These are phyloP conservation scores for Parnassius glacialis DNA, from an alignment of 2,888 invertebrate genomes.

Conservation along the genomic window DNA sequence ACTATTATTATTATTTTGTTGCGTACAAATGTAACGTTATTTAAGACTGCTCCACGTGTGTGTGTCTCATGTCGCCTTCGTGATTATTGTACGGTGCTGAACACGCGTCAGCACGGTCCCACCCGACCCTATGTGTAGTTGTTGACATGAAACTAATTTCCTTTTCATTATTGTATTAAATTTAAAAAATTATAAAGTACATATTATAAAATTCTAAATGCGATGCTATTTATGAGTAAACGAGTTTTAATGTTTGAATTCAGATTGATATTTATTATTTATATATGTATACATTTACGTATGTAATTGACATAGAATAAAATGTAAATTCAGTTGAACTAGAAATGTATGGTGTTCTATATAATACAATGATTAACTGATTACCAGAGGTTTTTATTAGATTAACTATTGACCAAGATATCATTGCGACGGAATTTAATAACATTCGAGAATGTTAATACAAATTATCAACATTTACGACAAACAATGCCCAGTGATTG, in stretches of 20 bases:
- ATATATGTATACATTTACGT: slow-evolving; percentile 44
- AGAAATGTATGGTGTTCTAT: slow-evolving; percentile 66
- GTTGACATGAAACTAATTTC: slow-evolving; percentile 53
- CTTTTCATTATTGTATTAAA: slow-evolving; percentile 19
- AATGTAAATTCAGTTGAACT: slow-evolving; percentile 69
- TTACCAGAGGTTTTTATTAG: slow-evolving; percentile 53
- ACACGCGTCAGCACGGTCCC: background rate
- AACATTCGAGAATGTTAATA: slow-evolving; percentile 48
- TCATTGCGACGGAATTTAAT: slow-evolving; percentile 57
- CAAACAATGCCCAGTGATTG: slow-evolving; percentile 53
- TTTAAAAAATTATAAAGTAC: slow-evolving; percentile 49
- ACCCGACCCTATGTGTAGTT: slow-evolving; percentile 47
- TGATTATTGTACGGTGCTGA: slow-evolving; percentile 61
- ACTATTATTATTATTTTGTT: slow-evolving; percentile 62
- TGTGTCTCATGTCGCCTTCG: slow-evolving; percentile 66
- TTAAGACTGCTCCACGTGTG: slow-evolving; percentile 76
- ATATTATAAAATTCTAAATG: slow-evolving; percentile 65
- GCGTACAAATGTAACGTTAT: slow-evolving; percentile 74
- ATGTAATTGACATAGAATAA: slow-evolving; percentile 45
- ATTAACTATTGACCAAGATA: slow-evolving; percentile 66
- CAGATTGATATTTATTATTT: slow-evolving; percentile 70
- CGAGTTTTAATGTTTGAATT: slow-evolving; percentile 70
- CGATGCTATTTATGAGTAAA: slow-evolving; percentile 76
- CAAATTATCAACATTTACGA: slow-evolving; percentile 63
- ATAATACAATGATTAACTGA: slow-evolving; percentile 43